Percentiles rank a stretch among this genome's conserved stretches.
These are phyloP conservation scores for Tolmerus cingulatus DNA, from an alignment of 2,888 invertebrate species.

Conservation along the genomic window DNA sequence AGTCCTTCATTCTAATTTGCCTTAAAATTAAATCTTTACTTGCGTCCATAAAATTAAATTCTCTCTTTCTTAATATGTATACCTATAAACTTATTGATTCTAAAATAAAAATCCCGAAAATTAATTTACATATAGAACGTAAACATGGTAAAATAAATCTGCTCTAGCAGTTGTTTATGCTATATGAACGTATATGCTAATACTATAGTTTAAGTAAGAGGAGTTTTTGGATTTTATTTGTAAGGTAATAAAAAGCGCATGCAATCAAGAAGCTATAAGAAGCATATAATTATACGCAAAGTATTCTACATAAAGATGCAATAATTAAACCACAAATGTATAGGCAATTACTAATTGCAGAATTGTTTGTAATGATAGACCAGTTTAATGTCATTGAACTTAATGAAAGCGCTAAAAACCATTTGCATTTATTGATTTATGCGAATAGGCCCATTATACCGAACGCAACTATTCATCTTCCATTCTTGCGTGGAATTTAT, in stretches of 20 bases:
- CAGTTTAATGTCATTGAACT: not conserved
- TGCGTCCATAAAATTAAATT: not conserved
- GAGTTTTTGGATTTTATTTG: not conserved
- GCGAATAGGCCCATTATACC: not conserved
- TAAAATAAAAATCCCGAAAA: too few species aligned
- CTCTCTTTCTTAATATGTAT: not conserved
- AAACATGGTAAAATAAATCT: not conserved
- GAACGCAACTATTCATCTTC: not conserved
- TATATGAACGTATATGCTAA: too few species aligned
- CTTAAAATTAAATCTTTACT: not conserved
- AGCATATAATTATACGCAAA: not conserved
- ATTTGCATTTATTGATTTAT: not conserved
- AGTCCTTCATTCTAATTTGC: not conserved
- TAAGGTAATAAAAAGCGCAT: not conserved
- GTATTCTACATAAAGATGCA: not conserved
- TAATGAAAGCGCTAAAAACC: not conserved
- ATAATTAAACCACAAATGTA: not conserved
- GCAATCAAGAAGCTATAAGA: not conserved
- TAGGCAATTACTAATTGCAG: not conserved
- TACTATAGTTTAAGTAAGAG: not conserved
- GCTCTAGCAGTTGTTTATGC: too few species aligned
- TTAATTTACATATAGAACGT: not conserved
- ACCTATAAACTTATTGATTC: too few species aligned
- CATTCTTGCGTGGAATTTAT: not conserved
- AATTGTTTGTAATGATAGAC: not conserved